Percentiles rank a stretch among this genome's conserved stretches.
These are phyloP conservation scores for Tragelaphus buxtoni DNA, from an alignment of 2,113 vertebrate species.

Conservation along the genomic window DNA sequence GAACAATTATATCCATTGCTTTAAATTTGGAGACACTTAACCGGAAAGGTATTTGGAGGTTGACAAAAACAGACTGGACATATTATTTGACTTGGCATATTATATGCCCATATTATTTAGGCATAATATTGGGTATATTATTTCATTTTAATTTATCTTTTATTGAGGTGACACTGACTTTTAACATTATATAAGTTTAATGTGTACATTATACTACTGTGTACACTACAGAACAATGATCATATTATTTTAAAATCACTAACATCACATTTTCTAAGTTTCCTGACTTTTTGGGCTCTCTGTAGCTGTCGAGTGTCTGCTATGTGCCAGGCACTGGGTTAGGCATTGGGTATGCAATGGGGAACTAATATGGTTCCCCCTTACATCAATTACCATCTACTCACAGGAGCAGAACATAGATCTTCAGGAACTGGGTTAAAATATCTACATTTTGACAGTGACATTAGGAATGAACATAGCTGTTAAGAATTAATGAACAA, in stretches of 20 bases:
- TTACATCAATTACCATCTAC: background rate
- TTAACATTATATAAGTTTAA: background rate
- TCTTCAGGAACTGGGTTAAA: background rate
- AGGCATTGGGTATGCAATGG: fast-evolving
- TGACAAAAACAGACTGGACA: background rate
- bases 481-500: background rate
- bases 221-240: background rate
- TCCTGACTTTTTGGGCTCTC: background rate
- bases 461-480: background rate
- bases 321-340: too few species aligned
- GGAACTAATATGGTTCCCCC: background rate
- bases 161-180: background rate
- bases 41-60: background rate
- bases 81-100: background rate
- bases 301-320: background rate
- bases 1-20: background rate
- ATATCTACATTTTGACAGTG: background rate
- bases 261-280: background rate
- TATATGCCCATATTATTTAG: background rate
- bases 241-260: background rate
- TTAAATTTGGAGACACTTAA: background rate
- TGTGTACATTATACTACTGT: background rate
- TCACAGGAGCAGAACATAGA: background rate
- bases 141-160: background rate
- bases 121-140: background rate